These are phyloP conservation scores for Electrona antarctica DNA, from an alignment of 2,113 vertebrate species.

Conservation along the genomic window DNA sequence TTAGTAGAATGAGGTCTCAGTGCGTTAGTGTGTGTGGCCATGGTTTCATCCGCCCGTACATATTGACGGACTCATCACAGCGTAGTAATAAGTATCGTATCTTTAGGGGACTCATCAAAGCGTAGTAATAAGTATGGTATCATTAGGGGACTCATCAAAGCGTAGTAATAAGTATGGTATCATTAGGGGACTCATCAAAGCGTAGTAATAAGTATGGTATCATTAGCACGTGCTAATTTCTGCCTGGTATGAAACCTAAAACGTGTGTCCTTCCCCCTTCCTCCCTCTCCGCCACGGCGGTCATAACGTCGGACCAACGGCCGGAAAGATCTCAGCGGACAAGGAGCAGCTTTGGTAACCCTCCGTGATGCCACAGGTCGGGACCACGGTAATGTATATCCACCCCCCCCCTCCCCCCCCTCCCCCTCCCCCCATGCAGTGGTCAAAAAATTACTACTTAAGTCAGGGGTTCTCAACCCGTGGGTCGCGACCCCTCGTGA, in stretches of 20 bases:
- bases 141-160: conserved; percentile 24
- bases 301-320: conserved; percentile 30
- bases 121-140: too few relatives aligned
- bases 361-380: conserved; percentile 26
- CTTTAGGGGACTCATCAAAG: conserved; percentile 24
- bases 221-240: conserved; percentile 26
- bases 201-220: too few relatives aligned
- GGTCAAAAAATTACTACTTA: too few relatives aligned
- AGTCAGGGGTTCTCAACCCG: too few relatives aligned
- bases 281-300: conserved; percentile 24
- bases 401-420: neutral
- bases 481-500: too few relatives aligned
- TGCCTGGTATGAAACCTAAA: conserved; percentile 51
- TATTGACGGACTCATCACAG: conserved; percentile 32
- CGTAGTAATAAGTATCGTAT: too few relatives aligned
- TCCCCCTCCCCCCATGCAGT: neutral
- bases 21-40: neutral
- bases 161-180: too few relatives aligned
- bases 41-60: conserved; percentile 1
- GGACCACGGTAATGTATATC: conserved; percentile 58
- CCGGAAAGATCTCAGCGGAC: conserved; percentile 77
- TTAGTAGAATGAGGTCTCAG: too few relatives aligned
- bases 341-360: conserved; percentile 80
- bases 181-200: conserved; percentile 24
- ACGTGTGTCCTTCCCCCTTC: conserved; percentile 22